These are phyloP conservation scores for Ia io DNA, from an alignment of 2,113 vertebrate species.

Conservation along the genomic window DNA sequence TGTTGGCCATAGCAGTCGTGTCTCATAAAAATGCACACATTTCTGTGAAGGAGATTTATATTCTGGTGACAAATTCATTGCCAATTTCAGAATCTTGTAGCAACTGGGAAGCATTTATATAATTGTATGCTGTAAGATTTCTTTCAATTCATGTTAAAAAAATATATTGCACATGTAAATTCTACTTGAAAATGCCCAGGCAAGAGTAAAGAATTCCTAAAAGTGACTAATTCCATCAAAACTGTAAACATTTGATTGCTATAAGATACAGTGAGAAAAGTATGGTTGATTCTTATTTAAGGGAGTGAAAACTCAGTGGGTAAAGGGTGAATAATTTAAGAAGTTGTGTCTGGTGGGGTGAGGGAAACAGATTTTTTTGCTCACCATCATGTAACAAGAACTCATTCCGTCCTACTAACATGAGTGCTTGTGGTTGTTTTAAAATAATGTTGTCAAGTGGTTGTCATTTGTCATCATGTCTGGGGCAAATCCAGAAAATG, in stretches of 20 bases:
- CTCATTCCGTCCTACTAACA: background rate
- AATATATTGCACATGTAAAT: background rate
- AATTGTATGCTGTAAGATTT: background rate
- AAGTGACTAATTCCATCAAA: background rate
- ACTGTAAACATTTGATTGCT: background rate
- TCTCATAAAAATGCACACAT: background rate
- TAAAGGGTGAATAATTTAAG: background rate
- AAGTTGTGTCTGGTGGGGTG: background rate
- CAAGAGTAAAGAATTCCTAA: background rate
- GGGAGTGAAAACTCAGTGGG: background rate
- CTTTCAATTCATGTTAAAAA: slow-evolving; percentile 18
- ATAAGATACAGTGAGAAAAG: background rate
- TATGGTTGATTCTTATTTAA: background rate
- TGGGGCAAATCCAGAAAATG: background rate
- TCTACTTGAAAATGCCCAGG: background rate
- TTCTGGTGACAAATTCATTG: background rate
- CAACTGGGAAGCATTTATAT: background rate
- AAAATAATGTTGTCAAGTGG: background rate
- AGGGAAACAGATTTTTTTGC: background rate
- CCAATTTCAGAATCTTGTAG: background rate
- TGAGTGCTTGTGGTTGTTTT: background rate
- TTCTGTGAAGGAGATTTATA: background rate
- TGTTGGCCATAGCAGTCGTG: background rate
- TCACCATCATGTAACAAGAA: background rate
- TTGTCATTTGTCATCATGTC: background rate